Evolutionary conservation across 2,113 vertebrate genomes (phyloP).

Genomic region (Hippocampus guttulatus): DNA sequence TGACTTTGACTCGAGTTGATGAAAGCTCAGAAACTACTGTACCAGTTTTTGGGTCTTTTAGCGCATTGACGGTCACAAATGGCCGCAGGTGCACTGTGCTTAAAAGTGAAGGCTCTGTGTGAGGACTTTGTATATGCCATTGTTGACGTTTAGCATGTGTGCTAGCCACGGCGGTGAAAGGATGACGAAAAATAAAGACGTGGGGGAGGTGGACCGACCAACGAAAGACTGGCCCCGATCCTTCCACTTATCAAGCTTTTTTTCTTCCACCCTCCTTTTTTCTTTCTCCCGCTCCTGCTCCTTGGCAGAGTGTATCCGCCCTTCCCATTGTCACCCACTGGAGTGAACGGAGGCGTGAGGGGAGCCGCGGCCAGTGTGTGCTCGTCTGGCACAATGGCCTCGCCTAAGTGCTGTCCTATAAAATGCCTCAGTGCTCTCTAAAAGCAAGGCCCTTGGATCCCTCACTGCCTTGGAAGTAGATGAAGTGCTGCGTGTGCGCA

Average conservation of each 20-base stretch:
- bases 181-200: conserved; percentile 58
- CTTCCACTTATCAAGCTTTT: conserved; percentile 48
- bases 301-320: conserved; percentile 64
- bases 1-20: too few relatives aligned
- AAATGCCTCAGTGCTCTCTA: conserved; percentile 74
- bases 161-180: conserved; percentile 43
- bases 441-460: conserved; percentile 59
- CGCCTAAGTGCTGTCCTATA: conserved; percentile 75
- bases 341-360: conserved; percentile 69
- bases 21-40: too few relatives aligned
- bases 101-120: conserved; percentile 34
- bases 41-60: too few relatives aligned
- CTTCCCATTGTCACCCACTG: conserved; percentile 71
- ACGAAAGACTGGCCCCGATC: conserved; percentile 52
- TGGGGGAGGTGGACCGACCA: conserved; percentile 47
- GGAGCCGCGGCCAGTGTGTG: conserved; percentile 55
- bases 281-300: conserved; percentile 50
- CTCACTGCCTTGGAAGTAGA: conserved; percentile 54
- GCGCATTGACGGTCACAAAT: conserved; percentile 3
- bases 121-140: conserved; percentile 45
- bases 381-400: conserved; percentile 67
- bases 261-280: conserved; percentile 5
- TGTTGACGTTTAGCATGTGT: conserved; percentile 41
- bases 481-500: conserved; percentile 48
- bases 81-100: conserved; percentile 28